Conservation (phyloP, 2,888 invertebrate species). For the Caenorhabditis panamensis region DNA sequence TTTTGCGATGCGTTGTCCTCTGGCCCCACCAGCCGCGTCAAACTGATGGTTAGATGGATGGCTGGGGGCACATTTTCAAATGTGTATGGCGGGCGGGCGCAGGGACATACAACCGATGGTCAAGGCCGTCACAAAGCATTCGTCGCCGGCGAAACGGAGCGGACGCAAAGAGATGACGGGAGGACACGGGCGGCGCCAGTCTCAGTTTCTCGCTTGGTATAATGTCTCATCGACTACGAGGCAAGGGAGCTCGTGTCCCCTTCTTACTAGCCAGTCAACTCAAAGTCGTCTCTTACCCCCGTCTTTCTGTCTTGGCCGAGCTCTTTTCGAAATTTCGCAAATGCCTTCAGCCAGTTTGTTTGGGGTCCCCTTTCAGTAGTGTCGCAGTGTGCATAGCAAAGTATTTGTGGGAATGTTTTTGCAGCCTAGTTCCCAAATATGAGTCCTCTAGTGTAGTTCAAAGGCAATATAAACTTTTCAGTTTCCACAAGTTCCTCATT, state of each 20-base stretch:
- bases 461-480: neutral
- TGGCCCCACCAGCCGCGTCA: conserved; percentile 11
- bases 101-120: conserved; percentile 34
- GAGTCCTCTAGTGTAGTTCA: neutral
- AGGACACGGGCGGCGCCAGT: conserved; percentile 52
- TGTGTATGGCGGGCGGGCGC: conserved; percentile 10
- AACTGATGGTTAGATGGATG: conserved; percentile 11
- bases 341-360: neutral
- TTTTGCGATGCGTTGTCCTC: neutral
- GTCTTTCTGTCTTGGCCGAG: neutral
- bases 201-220: conserved; percentile 54
- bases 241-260: conserved; percentile 11
- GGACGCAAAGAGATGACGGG: conserved; percentile 27
- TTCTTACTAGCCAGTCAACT: neutral
- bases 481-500: conserved; percentile 14
- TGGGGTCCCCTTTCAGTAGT: neutral
- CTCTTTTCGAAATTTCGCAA: neutral
- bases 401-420: no score
- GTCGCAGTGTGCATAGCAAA: neutral
- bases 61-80: conserved; percentile 34
- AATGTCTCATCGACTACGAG: conserved; percentile 32
- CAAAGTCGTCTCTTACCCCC: conserved; percentile 6
- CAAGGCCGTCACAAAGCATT: conserved; percentile 51
- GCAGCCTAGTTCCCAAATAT: no score
- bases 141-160: conserved; percentile 36